Base-by-base conservation (phyloP, 2,797 vertebrate genomes). In the Anableps anableps region DNA sequence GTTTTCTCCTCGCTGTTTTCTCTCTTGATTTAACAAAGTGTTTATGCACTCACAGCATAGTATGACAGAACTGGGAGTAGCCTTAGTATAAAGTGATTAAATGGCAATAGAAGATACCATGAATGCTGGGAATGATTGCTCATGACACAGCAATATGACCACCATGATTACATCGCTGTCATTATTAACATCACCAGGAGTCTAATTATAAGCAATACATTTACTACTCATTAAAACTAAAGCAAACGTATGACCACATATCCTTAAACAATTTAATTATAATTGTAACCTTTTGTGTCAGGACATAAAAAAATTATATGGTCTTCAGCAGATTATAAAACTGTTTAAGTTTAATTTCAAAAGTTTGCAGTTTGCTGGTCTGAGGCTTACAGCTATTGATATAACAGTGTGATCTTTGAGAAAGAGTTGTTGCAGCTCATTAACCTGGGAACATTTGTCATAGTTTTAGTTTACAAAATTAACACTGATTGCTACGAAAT, bases 1-100 rank as follows among this genome's bases (percentile, higher is more conserved):
- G 0, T 86, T 86, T 84, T 86, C 48, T 80, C 45, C 66, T 75
- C 77, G 74, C 55, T 14, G 0, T 86, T 86, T 84, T 86, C 48
- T 80, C 45, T 87, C 66, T 79, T 74, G 64, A 60, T 86, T 85
- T 84, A 83, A 89, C 88, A 86, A 71, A 89, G 82, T 90, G 83
- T 89, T 82, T 71, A 82, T 87, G 86, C 78, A 64, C 80, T 83
- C 76, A 21, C 80, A 76, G 79, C 73, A 82, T 79, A 80, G 79
- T 78, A 83, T 80, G 78, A 78, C 85, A 76, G 77, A 80, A 74
- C 83, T 10, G 38, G 9, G 77, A 82, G 84, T 79, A 68, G 68
- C 64, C 71, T 83, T 66, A 80, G 81, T 47, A 23, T 90, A 84
- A 86, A 88, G 83, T 86, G 88, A 90, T 88, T 89, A 85, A 70